These are phyloP conservation scores for Leptinotarsa peninsularis DNA, from an alignment of 2,888 invertebrate species.

Conservation along the genomic window DNA sequence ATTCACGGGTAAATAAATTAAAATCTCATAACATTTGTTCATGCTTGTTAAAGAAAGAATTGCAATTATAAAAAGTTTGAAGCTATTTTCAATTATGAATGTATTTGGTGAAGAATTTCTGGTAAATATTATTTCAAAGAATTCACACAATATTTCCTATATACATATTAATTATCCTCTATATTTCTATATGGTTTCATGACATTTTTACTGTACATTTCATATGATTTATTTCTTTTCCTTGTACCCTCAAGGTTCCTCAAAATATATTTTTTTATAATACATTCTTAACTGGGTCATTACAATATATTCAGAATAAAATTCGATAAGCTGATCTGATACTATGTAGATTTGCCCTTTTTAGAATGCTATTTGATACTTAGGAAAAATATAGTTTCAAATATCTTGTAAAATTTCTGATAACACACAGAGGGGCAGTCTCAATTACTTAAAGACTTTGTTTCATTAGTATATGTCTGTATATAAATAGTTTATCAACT, in stretches of 20 bases:
- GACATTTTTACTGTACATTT: constrained; percentile 42
- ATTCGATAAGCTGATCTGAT: no score
- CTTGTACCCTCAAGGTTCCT: constrained; percentile 35
- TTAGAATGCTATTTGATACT: constrained; percentile 3
- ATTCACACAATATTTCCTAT: constrained; percentile 23
- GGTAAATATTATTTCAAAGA: constrained; percentile 11
- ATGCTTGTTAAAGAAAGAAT: not conserved
- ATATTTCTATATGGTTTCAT: constrained; percentile 38
- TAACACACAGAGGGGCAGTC: not conserved
- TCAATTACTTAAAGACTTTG: not conserved
- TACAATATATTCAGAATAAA: no score
- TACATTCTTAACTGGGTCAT: no score
- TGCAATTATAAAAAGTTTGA: no score
- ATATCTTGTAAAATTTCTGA: not conserved
- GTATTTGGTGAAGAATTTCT: constrained; percentile 3
- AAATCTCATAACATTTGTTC: not conserved
- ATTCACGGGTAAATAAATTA: not conserved
- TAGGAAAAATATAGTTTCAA: constrained; percentile 2
- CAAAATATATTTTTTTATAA: constrained; percentile 22
- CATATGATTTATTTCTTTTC: constrained; percentile 5
- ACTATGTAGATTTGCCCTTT: no score
- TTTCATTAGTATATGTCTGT: not conserved
- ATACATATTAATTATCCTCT: constrained; percentile 33
- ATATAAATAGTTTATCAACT: not conserved
- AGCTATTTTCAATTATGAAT: no score